phyloP scores from a whole-genome alignment of 2,113 vertebrate genomes.

The Equus przewalskii region DNA sequence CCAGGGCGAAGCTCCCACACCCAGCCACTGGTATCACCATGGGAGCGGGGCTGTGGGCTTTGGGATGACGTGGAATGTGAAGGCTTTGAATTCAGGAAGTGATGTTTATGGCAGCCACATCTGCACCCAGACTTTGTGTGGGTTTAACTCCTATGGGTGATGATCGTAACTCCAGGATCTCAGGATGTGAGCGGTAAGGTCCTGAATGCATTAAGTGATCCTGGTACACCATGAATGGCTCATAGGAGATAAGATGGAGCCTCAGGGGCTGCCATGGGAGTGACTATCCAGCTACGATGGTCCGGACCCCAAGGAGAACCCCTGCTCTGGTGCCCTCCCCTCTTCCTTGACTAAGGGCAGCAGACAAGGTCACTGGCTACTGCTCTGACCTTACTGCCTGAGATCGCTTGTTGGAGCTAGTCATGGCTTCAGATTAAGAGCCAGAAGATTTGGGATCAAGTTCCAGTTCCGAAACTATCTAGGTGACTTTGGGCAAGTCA shows the following conservation, averaged over 20 bases:
- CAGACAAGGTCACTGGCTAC: not conserved
- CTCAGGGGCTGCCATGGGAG: not conserved
- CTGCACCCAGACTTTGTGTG: not conserved
- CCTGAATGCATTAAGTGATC: not conserved
- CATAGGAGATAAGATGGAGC: not conserved
- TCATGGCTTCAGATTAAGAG: not conserved
- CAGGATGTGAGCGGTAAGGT: too few relatives aligned
- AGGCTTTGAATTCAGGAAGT: not conserved
- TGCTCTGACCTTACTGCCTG: not conserved
- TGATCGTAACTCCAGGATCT: not conserved
- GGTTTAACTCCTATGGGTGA: not conserved
- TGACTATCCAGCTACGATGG: rapidly evolving
- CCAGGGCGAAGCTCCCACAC: not conserved
- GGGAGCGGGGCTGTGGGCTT: not conserved
- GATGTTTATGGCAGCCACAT: not conserved
- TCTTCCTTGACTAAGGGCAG: not conserved
- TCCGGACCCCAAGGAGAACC: not conserved
- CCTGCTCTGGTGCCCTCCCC: not conserved
- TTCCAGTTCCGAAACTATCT: not conserved
- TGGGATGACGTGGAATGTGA: not conserved
- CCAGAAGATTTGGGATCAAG: not conserved
- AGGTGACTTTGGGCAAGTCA: not conserved
- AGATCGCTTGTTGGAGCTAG: not conserved
- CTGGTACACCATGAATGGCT: not conserved
- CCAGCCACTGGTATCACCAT: not conserved